Evolutionary conservation across 2,797 vertebrate genomes (phyloP), one percentile per base, ranked within the genome.

Genomic region (Carduelis carduelis): DNA sequence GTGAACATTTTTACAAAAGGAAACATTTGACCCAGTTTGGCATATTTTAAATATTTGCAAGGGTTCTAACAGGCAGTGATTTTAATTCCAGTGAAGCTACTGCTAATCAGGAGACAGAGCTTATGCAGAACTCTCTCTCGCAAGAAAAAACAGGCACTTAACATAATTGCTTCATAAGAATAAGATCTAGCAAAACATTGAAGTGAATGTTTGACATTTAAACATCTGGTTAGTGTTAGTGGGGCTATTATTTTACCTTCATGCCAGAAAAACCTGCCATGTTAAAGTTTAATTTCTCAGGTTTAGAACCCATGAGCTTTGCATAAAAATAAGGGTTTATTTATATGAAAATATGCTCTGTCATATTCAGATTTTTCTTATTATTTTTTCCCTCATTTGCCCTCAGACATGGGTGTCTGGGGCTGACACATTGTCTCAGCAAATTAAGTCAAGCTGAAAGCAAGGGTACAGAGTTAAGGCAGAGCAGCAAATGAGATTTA

Each of bases 391-490:
- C 91, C 91, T 90, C 83, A 34, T 90, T 94, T 94, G 80, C 86
- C 74, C 94, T 95, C 70, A 82, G 39, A 94, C 4, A 8, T 76
- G 80, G 88, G 80, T 94, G 93, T 96, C 86, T 94, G 88, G 89
- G 80, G 83, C 93, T 95, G 95, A 90, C 90, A 94, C 78, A 68
- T 88, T 95, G 94, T 97, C 94, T 95, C 65, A 74, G 83, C 88
- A 95, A 95, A 97, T 97, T 97, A 97, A 96, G 90, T 89, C 92
- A 94, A 96, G 81, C 78, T 95, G 89, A 83, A 84, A 90, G 68
- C 49, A 90, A 90, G 81, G 27, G 41, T 79, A 84, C 59, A 87
- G 80, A 49, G 66, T 83, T 91, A 60, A 6, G 0, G 71, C 49
- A 84, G 44, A 90, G 49, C 34, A 89, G 70, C 75, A 93, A 92